A percentile compares a stretch with the other conserved stretches of the same genome.
These are phyloP conservation scores for Clusia tigrina DNA, from an alignment of 2,888 invertebrate genomes.

Conservation along the genomic window DNA sequence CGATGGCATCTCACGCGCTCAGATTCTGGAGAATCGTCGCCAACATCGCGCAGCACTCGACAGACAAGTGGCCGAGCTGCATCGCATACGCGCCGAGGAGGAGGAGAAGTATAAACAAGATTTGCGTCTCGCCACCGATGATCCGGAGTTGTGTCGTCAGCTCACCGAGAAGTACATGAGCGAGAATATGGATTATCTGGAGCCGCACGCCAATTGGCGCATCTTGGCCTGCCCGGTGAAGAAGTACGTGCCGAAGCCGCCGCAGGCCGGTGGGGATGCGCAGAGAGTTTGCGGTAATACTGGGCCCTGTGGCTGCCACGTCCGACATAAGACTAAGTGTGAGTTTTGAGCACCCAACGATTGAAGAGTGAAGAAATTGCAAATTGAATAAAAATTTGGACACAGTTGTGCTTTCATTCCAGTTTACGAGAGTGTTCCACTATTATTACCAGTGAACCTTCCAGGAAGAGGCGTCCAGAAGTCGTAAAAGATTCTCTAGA, in stretches of 20 bases:
- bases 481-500: too few species aligned
- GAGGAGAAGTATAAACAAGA: constrained; percentile 43
- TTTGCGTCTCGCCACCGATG: constrained; percentile 46
- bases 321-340: neutral
- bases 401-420: too few species aligned
- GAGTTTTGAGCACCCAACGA: too few species aligned
- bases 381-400: too few species aligned
- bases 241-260: constrained; percentile 38
- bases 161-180: constrained; percentile 46
- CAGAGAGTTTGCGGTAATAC: neutral
- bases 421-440: too few species aligned
- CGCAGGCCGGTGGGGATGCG: constrained; percentile 27
- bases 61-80: constrained; percentile 48
- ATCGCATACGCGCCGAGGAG: constrained; percentile 46
- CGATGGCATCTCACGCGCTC: constrained; percentile 37
- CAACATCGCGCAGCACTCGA: constrained; percentile 44
- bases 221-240: constrained; percentile 42
- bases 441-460: too few species aligned
- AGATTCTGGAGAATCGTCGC: constrained; percentile 38
- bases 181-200: constrained; percentile 49
- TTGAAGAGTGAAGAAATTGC: too few species aligned
- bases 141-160: constrained; percentile 46
- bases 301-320: neutral
- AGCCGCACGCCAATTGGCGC: constrained; percentile 58
- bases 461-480: too few species aligned